A percentile compares a stretch with the other conserved stretches of the same genome.
Evolutionary conservation across 2,888 invertebrate species (phyloP).

Genomic region (Microctonus brassicae): DNA sequence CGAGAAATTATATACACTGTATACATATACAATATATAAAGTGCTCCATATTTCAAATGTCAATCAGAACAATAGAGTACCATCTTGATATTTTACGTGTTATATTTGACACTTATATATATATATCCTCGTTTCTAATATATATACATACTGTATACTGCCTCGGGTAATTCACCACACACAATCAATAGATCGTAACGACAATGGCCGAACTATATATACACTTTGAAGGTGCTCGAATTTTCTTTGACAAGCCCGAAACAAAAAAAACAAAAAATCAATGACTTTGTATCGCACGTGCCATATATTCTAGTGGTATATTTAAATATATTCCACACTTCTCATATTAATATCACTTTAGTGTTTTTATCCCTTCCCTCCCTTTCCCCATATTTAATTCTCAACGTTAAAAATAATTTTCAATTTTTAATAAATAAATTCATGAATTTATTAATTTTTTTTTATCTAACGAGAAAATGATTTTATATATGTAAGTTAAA

Average conservation of each 20-base stretch:
- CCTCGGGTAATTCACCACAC: not conserved
- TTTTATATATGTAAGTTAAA: constrained; percentile 4
- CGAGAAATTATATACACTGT: too few relatives aligned
- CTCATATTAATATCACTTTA: not conserved
- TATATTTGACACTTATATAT: not conserved
- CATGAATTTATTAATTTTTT: too few relatives aligned
- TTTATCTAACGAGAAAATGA: too few relatives aligned
- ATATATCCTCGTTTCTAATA: not conserved
- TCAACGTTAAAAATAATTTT: too few relatives aligned
- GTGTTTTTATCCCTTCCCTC: not conserved
- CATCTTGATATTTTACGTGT: not conserved
- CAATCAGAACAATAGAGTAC: not conserved
- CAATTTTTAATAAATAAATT: not conserved
- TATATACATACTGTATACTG: not conserved
- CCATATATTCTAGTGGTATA: not conserved
- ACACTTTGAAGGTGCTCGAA: not conserved
- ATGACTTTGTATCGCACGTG: not conserved
- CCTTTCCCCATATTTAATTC: not conserved
- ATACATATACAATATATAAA: too few relatives aligned
- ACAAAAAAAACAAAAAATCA: not conserved
- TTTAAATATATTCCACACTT: not conserved
- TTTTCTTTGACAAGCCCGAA: not conserved
- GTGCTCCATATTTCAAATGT: not conserved
- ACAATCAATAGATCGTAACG: not conserved
- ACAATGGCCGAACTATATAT: not conserved